A percentile compares a stretch with the other conserved stretches of the same genome.
Evolutionary conservation across 2,113 vertebrate genomes (phyloP).

Genomic region (Nannospalax galili): DNA sequence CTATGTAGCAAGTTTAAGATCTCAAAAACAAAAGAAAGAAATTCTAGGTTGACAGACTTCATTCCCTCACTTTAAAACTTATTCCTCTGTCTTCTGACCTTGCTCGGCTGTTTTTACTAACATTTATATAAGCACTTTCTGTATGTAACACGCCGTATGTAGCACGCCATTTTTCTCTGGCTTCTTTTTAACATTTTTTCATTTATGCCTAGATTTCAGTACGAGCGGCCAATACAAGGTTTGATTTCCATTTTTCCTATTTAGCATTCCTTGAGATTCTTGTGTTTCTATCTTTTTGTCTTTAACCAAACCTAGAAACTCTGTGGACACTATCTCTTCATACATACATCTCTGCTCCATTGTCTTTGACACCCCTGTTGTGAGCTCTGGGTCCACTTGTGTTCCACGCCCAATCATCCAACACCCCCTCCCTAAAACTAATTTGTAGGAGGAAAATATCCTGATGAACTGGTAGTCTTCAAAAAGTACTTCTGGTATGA

Average conservation of each 20-base stretch:
- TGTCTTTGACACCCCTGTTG: not conserved
- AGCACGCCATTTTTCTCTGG: too few relatives aligned
- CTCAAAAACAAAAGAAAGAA: not conserved
- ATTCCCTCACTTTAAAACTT: not conserved
- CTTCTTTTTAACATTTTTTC: not conserved
- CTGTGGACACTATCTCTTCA: not conserved
- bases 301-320: not conserved
- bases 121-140: not conserved
- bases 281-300: not conserved
- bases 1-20: too few relatives aligned
- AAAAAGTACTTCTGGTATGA: not conserved
- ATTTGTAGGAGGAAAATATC: not conserved
- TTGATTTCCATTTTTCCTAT: not conserved
- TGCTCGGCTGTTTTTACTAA: not conserved
- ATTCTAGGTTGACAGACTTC: not conserved
- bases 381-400: not conserved
- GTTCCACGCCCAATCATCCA: too few relatives aligned
- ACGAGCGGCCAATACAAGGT: not conserved
- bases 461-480: not conserved
- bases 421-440: not conserved
- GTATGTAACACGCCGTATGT: not conserved
- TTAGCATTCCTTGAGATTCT: not conserved
- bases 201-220: not conserved
- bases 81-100: not conserved
- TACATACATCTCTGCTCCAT: not conserved